Evolutionary conservation across 1,140 invertebrate genomes (phyloP), one percentile per base, ranked within the genome.

Genomic region (Mercenaria mercenaria): DNA sequence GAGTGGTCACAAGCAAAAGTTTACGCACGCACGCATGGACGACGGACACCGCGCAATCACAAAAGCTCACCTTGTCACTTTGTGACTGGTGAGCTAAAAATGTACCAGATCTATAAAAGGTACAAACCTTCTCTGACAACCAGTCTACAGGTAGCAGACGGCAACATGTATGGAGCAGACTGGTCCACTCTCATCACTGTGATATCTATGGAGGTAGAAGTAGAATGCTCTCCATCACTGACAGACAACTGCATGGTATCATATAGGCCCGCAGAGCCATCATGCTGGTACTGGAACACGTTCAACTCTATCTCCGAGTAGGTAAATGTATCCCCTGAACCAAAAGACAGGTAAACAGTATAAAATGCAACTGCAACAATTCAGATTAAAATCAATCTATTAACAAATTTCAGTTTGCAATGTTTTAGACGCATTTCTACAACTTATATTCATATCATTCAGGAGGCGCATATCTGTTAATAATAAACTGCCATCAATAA

Each of bases 201-300:
- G 23, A 94, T 67, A 20, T 87, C 84, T 37, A 95, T 84, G 6
- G 88, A 91, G 20, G 89, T 89, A 0, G 64, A 52, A 18, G 87
- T 90, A 29, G 77, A 41, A 61, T 92, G 91, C 15, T 52, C 61
- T 15, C 93, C 93, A 83, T 95, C 95, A 90, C 83, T 92, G 20
- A 94, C 92, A 20, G 81, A 79, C 1, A 96, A 29, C 11, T 91
- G 64, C 61, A 96, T 91, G 23, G 76, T 82, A 82, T 95, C 95
- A 26, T 34, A 50, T 20, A 47, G 52, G 23, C 77, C 72, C 26
- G 0, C 85, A 23, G 90, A 88, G 11, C 93, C 93, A 69, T 92
- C 90, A 89, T 95, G 94, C 0, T 52, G 61, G 87, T 96, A 96
- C n/a, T 91, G 91, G 41, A 96, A 90, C 6, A 81, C 79, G 59